A percentile compares a stretch with the other conserved stretches of the same genome.
phyloP scores from a whole-genome alignment of 2,113 vertebrate genomes.

The Hippocampus abdominalis region DNA sequence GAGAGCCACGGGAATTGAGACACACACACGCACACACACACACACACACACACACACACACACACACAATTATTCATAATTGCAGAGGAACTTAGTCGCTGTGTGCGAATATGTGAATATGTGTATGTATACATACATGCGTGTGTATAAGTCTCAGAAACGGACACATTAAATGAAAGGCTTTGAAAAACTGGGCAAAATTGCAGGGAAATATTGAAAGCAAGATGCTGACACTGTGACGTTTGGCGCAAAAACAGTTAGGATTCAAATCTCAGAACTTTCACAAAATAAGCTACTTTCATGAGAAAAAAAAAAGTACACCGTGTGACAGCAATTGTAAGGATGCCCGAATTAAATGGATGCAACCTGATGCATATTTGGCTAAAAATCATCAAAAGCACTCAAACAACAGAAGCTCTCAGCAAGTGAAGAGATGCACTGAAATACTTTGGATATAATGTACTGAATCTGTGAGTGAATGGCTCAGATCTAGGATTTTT shows the following conservation, averaged over 20 bases:
- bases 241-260: slow-evolving; percentile 59
- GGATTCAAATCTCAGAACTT: slow-evolving; percentile 56
- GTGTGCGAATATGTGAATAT: slow-evolving; percentile 8
- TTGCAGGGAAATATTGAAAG: slow-evolving; percentile 13
- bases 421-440: not conserved
- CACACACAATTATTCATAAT: slow-evolving; percentile 81
- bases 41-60: slow-evolving; percentile 50
- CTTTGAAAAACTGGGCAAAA: slow-evolving; percentile 29
- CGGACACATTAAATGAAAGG: slow-evolving; percentile 43
- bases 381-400: not conserved
- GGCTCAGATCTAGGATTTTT: not conserved
- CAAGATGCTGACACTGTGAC: slow-evolving; percentile 51
- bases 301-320: slow-evolving; percentile 10
- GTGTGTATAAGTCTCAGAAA: slow-evolving; percentile 22
- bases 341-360: not conserved
- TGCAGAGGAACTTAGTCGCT: slow-evolving; percentile 50
- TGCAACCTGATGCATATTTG: not conserved
- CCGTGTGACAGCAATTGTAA: slow-evolving; percentile 4
- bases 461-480: not conserved
- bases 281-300: not conserved
- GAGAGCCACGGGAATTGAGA: slow-evolving; percentile 56
- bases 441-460: not conserved
- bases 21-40: slow-evolving; percentile 72
- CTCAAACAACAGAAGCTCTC: not conserved
- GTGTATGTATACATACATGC: slow-evolving; percentile 1